Evolutionary conservation across 2,888 invertebrate species (phyloP), one percentile per base, ranked within the genome.

Genomic region (Chloroclystis v-ata): DNA sequence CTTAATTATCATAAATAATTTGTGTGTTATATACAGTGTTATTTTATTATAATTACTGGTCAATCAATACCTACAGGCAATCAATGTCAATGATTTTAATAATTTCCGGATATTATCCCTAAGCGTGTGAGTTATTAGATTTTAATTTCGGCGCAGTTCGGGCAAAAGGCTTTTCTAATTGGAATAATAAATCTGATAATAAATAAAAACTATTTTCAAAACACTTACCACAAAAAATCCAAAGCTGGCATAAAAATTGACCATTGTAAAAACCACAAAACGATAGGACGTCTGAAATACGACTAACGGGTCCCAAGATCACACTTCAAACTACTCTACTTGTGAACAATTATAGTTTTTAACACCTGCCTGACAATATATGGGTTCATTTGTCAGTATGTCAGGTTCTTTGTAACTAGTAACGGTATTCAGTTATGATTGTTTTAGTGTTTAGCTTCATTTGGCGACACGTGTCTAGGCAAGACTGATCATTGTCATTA

Each of bases 331-430:
- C 65, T 47, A 54, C 65, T 55, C 63, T 65, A 67, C 67, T 72
- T 63, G 56, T 61, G 62, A 59, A 49, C 69, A 78, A 78, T 84
- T 82, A 83, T 59, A 65, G 72, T 68, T 69, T 73, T 83, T 82
- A 76, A 73, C 82, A 81, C 77, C 72, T 79, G 54, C 24, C 42
- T 51, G 59, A 59, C 54, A 59, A 59, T 61, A 56, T 55, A 61
- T 65, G 68, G 72, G 75, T 67, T 52, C 72, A 61, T 67, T 63
- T 71, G 74, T 72, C 67, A 74, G 20, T 20, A 4, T 20, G 20
- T 20, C 65, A 53, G 56, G 59, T 69, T 66, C 57, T 45, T 46
- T 56, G 54, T 56, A 26, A 6, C 16, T 54, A 59, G 52, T 63
- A 63, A 66, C 69, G 69, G 67, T 65, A 62, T 11, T 16, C 2